A percentile compares a stretch with the other conserved stretches of the same genome.
Conservation (phyloP, 1,140 invertebrate species). For the Heterodera schachtii region DNA sequence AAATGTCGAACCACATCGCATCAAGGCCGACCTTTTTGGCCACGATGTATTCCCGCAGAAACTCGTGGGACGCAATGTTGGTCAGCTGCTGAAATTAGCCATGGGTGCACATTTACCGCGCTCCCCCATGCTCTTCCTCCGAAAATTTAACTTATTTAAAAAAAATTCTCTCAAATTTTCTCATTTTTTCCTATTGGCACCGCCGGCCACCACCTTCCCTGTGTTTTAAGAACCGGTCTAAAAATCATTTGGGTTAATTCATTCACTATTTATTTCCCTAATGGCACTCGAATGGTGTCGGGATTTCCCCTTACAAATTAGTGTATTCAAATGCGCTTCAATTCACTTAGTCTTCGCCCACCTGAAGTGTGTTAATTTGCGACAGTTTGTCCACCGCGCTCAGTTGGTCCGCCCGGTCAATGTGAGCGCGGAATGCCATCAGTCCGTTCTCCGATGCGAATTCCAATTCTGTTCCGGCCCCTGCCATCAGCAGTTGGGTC, state of each 20-base stretch:
- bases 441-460: slow-evolving; percentile 59
- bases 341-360: background rate
- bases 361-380: slow-evolving; percentile 81
- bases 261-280: too few species aligned
- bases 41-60: slow-evolving; percentile 81
- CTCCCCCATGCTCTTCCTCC: too few species aligned
- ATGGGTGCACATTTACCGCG: too few species aligned
- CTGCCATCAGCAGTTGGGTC: slow-evolving; percentile 68
- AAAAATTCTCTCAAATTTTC: too few species aligned
- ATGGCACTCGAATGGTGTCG: too few species aligned
- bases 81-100: slow-evolving; percentile 78
- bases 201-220: too few species aligned
- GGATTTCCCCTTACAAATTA: too few species aligned
- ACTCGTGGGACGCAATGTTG: slow-evolving; percentile 90
- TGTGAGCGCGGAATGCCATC: slow-evolving; percentile 83
- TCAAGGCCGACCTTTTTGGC: slow-evolving; percentile 82
- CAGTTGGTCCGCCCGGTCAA: slow-evolving; percentile 88
- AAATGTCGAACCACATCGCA: slow-evolving; percentile 94
- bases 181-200: too few species aligned
- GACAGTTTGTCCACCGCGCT: slow-evolving; percentile 86
- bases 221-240: too few species aligned
- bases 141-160: too few species aligned
- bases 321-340: too few species aligned
- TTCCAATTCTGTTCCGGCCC: slow-evolving; percentile 28
- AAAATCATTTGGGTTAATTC: too few species aligned